Base-by-base conservation (phyloP, 2,888 invertebrate genomes). In the Thymelicus acteon region DNA sequence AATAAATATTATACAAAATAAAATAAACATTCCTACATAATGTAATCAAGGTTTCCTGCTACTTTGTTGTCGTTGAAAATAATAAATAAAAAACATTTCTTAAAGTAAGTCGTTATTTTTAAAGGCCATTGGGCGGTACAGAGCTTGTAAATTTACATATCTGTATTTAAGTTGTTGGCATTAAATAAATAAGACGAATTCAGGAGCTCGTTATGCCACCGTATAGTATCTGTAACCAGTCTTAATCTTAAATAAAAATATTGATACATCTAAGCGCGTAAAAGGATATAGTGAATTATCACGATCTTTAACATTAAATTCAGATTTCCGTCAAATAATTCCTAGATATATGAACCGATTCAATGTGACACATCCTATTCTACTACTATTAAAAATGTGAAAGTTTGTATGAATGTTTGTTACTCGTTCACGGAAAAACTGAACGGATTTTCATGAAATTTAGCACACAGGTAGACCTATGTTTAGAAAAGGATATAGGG, bases 1-100 rank as follows among this genome's bases (percentile, higher is more conserved):
- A 31, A 57, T 37, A 57, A 57, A 54, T n/a, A n/a, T 54, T 54
- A 54, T 54, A 54, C 52, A 54, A 54, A 54, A 57, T 13, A 31
- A 57, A 57, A 37, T 13, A 57, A 37, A 57, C 5, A 57, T 13
- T 57, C 31, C 57, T 37, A 57, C 13, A 31, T 24, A 54, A 19
- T 37, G 13, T 57, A 37, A 57, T 57, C 13, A 13, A 31, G 31
- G 13, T 31, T 12, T 54, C 24, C 10, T 54, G 54, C 10, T 57
- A 19, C 57, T 57, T 57, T 37, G 5, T 19, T 10, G 10, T 12
- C 19, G 13, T 13, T 12, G n/a, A 31, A 13, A 57, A 57, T 24
- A 24, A 54, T 54, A 57, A 57, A 57, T 57, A 37, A 7, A 52
- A 57, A 57, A 52, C 31, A 57, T 57, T 2, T 54, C 54, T 24